Percentiles rank a stretch among this genome's conserved stretches.
phyloP scores from a whole-genome alignment of 2,888 invertebrate genomes.

The Gasteruption jaculator region DNA sequence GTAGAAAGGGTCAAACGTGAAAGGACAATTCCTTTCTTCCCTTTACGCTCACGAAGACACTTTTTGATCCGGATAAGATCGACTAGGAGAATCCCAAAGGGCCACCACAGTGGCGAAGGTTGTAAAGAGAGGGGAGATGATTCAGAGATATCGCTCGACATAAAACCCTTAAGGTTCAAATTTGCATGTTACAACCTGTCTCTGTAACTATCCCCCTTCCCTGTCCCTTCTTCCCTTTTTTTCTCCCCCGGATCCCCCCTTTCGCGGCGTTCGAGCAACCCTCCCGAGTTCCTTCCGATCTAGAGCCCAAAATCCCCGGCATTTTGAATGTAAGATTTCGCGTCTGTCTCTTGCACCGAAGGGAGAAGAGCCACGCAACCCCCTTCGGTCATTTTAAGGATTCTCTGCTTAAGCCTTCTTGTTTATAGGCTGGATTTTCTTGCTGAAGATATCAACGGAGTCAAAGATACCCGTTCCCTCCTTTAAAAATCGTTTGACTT shows the following conservation, averaged over 20 bases:
- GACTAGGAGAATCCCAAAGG: constrained; percentile 34
- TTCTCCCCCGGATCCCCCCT: constrained; percentile 22
- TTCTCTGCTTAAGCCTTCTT: constrained; percentile 39
- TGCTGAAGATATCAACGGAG: constrained; percentile 15
- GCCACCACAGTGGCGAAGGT: constrained; percentile 27
- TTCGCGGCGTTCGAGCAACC: constrained; percentile 11
- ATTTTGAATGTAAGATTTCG: constrained; percentile 47
- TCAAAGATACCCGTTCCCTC: constrained; percentile 10
- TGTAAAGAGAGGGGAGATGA: constrained; percentile 40
- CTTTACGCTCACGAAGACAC: constrained; percentile 30
- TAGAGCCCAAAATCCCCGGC: constrained; percentile 33
- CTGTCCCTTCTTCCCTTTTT: constrained; percentile 24
- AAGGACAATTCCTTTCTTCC: constrained; percentile 18
- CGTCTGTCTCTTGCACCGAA: neutral
- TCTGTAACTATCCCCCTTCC: constrained; percentile 25
- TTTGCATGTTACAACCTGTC: constrained; percentile 50
- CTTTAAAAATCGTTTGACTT: constrained; percentile 11
- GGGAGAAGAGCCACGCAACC: no score
- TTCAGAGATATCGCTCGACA: constrained; percentile 49
- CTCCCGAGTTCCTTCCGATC: constrained; percentile 10
- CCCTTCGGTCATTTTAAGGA: constrained; percentile 42
- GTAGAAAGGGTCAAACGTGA: constrained; percentile 21
- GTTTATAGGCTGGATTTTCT: constrained; percentile 42
- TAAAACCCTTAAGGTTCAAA: constrained; percentile 51
- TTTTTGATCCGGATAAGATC: constrained; percentile 45